Evolutionary conservation across 2,797 vertebrate genomes (phyloP), one percentile per base, ranked within the genome.

Genomic region (Pangasius sanitwongsei): DNA sequence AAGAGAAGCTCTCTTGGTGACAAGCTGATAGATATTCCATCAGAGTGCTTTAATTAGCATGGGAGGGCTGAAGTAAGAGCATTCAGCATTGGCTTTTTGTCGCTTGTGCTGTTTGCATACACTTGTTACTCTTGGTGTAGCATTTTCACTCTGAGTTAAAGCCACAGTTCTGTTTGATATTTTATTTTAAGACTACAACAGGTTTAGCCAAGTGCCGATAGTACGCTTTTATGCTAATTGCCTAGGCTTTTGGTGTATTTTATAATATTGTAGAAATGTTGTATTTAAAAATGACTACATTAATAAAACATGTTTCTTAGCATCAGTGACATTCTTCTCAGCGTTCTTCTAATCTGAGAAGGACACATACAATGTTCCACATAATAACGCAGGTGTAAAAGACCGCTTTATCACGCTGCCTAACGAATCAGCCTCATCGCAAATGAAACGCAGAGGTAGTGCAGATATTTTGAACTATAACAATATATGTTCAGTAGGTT

Each of bases 1-100:
- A 96, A 95, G 94, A 93, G 91, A 94, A 93, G 95, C 92, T 94
- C 94, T 95, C 93, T 92, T 91, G 91, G 83, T 87, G 92, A 94
- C 92, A 92, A 91, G 91, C 92, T 90, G 92, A 94, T 94, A 93
- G 95, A 94, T 94, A 92, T 90, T 94, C 91, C 90, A 86, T 93
- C 91, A 75, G 77, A 87, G 91, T 67, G 88, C 85, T 90, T 92
- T 41, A 90, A 91, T 92, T 90, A 88, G 89, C 92, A 92, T 83
- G 69, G 90, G 90, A 85, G 67, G 59, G 83, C 61, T 59, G 86
- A 44, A 44, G 77, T 78, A 59, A 85, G 77, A 55, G 77, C 86
- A 9, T 85, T 61, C n/a, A 57, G 63, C 37, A 65, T 20, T 67
- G 83, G 65, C 70, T 86, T 88, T 67, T 50, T 50, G 69, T 88